A percentile compares a stretch with the other conserved stretches of the same genome.
Evolutionary conservation across 1,140 invertebrate species (phyloP).

Genomic region (Musca domestica): DNA sequence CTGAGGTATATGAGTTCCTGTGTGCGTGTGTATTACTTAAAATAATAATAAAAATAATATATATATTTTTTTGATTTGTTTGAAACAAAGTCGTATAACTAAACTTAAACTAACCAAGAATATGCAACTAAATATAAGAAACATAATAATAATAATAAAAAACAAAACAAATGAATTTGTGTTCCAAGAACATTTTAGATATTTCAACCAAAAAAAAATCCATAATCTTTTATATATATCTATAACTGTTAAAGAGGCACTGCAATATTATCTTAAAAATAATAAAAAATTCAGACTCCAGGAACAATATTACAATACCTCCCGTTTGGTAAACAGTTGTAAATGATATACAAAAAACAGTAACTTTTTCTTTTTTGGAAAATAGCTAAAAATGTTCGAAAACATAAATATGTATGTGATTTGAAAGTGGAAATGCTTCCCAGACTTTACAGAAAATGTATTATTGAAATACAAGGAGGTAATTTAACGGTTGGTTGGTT

Average conservation of each 20-base stretch:
- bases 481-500: slow-evolving; percentile 31
- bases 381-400: no score
- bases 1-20: slow-evolving; percentile 54
- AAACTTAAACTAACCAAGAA: slow-evolving; percentile 1
- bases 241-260: background rate
- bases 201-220: background rate
- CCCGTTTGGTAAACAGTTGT: no score
- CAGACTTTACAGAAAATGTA: slow-evolving; percentile 9
- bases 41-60: slow-evolving; percentile 3
- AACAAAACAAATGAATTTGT: background rate
- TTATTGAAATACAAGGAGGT: slow-evolving; percentile 16
- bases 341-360: no score
- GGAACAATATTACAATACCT: no score
- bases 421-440: background rate
- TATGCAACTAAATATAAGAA: background rate
- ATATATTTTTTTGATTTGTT: background rate
- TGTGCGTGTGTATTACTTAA: slow-evolving; percentile 44
- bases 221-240: background rate
- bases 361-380: no score
- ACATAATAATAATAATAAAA: slow-evolving; percentile 1
- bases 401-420: no score
- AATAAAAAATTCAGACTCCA: slow-evolving; percentile 25
- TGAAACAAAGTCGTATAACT: background rate
- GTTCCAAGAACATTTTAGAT: background rate
- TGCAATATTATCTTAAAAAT: slow-evolving; percentile 19